Evolutionary conservation across 2,797 vertebrate species (phyloP).

Genomic region (Heliangelus exortis): DNA sequence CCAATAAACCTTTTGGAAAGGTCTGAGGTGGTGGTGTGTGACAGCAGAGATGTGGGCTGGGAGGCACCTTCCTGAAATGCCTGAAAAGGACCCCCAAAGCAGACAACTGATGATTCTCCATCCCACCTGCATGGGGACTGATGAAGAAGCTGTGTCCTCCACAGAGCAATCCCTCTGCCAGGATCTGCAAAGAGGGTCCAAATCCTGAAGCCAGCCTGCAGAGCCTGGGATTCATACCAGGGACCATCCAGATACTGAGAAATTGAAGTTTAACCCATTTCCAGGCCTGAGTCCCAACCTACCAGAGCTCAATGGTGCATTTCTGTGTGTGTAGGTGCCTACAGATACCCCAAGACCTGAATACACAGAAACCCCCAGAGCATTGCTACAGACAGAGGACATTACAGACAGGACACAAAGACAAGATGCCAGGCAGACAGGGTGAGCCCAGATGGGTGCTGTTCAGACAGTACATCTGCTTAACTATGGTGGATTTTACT

Average conservation of each 20-base stretch:
- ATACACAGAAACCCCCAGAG: background rate
- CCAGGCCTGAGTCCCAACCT: background rate
- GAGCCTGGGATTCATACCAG: background rate
- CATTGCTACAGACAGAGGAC: background rate
- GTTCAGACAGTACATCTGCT: background rate
- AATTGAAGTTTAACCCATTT: background rate
- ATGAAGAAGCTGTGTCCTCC: background rate
- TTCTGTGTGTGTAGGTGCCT: background rate
- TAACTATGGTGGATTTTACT: background rate
- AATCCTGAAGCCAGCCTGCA: background rate
- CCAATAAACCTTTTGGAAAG: background rate
- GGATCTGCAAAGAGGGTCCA: background rate
- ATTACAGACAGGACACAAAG: background rate
- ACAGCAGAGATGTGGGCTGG: background rate
- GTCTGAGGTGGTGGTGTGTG: background rate
- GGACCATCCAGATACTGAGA: background rate
- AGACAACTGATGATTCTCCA: background rate
- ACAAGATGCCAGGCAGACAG: background rate
- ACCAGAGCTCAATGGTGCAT: fast-evolving
- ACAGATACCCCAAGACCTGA: background rate
- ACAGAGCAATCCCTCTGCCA: background rate
- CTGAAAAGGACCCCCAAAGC: background rate
- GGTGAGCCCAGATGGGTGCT: background rate
- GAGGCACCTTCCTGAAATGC: background rate
- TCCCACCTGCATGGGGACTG: background rate